A percentile compares a stretch with the other conserved stretches of the same genome.
Evolutionary conservation across 1,140 invertebrate species (phyloP).

Genomic region (Galleria mellonella): DNA sequence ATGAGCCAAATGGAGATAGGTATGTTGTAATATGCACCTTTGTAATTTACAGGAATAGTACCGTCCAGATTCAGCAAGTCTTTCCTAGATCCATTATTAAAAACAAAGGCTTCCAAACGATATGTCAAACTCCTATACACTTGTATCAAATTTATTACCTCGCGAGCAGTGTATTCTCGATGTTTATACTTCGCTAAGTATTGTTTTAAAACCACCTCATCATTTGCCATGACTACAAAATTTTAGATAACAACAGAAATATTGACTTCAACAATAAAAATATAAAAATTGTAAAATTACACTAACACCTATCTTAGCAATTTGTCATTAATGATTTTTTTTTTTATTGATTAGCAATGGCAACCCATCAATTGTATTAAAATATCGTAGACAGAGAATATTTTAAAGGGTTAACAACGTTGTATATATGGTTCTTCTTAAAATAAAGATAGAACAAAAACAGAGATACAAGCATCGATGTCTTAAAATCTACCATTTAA

Average conservation of each 20-base stretch:
- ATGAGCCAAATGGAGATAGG: constrained; percentile 97
- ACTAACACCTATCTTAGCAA: no score
- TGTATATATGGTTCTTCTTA: no score
- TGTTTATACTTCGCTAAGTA: constrained; percentile 82
- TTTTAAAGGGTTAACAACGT: no score
- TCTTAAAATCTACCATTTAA: no score
- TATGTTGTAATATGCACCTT: constrained; percentile 95
- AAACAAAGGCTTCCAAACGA: constrained; percentile 79
- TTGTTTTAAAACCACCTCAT: constrained; percentile 74
- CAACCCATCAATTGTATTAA: no score
- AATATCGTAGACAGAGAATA: no score
- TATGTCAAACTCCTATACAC: constrained; percentile 82
- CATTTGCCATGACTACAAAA: constrained; percentile 46
- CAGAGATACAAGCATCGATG: no score
- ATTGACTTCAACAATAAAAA: background rate
- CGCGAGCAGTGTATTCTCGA: constrained; percentile 83
- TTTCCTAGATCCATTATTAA: constrained; percentile 91
- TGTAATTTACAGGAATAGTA: constrained; percentile 94
- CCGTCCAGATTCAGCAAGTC: constrained; percentile 91
- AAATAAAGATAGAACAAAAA: no score
- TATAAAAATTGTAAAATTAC: no score
- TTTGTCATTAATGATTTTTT: no score
- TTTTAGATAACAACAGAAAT: background rate
- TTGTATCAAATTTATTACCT: constrained; percentile 81
- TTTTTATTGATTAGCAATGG: no score